Evolutionary conservation across 1,140 invertebrate species (phyloP), one percentile per base, ranked within the genome.

Genomic region (Marisa cornuarietis): DNA sequence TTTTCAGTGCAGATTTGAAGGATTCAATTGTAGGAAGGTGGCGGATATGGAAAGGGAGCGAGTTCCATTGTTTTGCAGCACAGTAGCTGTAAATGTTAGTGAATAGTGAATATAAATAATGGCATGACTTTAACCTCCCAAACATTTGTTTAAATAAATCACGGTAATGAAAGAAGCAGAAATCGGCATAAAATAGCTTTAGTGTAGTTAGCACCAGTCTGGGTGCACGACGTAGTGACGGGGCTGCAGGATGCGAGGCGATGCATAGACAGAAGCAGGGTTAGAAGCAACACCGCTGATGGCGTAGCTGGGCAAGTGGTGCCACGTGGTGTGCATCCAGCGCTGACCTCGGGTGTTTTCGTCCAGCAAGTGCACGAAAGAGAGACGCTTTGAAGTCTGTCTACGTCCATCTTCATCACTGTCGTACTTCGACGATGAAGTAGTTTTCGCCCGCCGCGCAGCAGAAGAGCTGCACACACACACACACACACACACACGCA

Each of bases 321-420:
- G 88, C 88, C 88, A 89, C 11, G 88, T 89, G 71, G 88, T 87
- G 74, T 88, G 83, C 85, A 86, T 86, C 87, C 87, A 88, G 31
- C 85, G 83, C n/a, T 86, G 84, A 24, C 81, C 77, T 0, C 88
- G 83, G 26, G 86, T 85, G 22, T 83, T 68, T 4, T 86, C 83
- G 6, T 86, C 83, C 62, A 87, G 83, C 20, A 88, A 81, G 18
- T 84, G 82, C 49, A 89, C 71, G 80, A 85, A 81, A 26, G 84
- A 82, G 20, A 86, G 80, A 61, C 76, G 62, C 42, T 81, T 68
- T 26, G 71, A 71, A 71, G 62, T 79, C 58, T 80, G 58, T 5
- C 31, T 42, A 61, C 72, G 42, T 7, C 72, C 68, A 9, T 79
- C 76, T 1, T 49, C 22, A 68, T 11, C 61, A 10, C 16, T 24